Conservation (phyloP, 1,140 invertebrate species). For the Rhopalosiphum padi region DNA sequence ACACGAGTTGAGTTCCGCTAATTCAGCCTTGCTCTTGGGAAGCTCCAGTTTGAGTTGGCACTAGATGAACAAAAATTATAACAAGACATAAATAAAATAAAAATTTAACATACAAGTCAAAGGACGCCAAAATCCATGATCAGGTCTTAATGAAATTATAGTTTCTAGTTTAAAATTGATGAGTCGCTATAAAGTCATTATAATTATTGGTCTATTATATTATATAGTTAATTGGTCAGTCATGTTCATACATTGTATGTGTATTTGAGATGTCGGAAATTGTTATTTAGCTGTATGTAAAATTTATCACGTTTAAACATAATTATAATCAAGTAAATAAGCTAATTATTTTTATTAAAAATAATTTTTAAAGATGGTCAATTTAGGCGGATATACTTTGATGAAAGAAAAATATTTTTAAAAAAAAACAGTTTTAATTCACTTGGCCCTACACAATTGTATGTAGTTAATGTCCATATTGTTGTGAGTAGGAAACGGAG, state of each 20-base stretch:
- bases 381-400: background rate
- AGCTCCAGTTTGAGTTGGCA: background rate
- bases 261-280: background rate
- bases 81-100: background rate
- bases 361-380: background rate
- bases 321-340: background rate
- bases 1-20: slow-evolving; percentile 6
- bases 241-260: background rate
- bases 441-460: background rate
- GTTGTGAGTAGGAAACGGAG: background rate
- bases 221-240: background rate
- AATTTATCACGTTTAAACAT: background rate
- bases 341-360: background rate
- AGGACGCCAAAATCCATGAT: background rate
- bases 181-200: background rate
- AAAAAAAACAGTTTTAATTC: background rate
- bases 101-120: background rate
- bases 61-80: background rate
- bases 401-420: background rate
- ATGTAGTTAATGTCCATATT: background rate
- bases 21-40: slow-evolving; percentile 18
- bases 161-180: background rate
- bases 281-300: background rate
- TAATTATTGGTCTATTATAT: background rate
- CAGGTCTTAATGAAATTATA: background rate